Evolutionary conservation across 2,797 vertebrate genomes (phyloP).

Genomic region (Rhinella marina): DNA sequence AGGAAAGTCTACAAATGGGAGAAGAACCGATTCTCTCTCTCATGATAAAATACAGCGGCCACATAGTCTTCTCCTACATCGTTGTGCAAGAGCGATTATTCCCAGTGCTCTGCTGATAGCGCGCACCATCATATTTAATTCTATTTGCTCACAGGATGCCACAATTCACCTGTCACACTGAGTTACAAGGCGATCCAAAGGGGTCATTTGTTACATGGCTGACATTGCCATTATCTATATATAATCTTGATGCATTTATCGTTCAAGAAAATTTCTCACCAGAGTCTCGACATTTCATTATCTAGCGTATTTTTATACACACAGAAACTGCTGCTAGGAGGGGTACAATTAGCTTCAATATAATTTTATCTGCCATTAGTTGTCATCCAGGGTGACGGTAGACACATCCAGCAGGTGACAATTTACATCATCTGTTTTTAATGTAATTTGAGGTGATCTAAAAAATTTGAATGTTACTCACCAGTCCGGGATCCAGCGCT

Average conservation of each 20-base stretch:
- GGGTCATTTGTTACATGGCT: not conserved
- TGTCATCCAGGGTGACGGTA: too few relatives aligned
- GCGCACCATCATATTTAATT: not conserved
- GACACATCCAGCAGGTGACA: too few relatives aligned
- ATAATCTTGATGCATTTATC: not conserved
- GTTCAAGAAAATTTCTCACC: not conserved
- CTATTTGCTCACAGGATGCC: not conserved
- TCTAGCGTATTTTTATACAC: too few relatives aligned
- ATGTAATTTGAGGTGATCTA: not conserved
- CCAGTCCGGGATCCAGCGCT: too few relatives aligned
- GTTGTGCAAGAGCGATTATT: conserved; percentile 5
- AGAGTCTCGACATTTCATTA: not conserved
- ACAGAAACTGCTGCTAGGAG: too few relatives aligned
- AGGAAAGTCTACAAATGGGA: not conserved
- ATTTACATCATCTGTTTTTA: not conserved
- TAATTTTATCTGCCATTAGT: too few relatives aligned
- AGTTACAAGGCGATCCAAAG: not conserved
- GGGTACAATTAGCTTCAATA: too few relatives aligned
- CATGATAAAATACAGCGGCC: not conserved
- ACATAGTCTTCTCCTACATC: not conserved
- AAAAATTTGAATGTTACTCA: not conserved
- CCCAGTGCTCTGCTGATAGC: not conserved
- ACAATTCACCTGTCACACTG: conserved; percentile 4
- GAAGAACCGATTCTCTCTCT: not conserved
- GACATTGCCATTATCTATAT: not conserved